These are phyloP conservation scores for Mesorhabditis belari DNA, from an alignment of 2,888 invertebrate genomes.

Conservation along the genomic window DNA sequence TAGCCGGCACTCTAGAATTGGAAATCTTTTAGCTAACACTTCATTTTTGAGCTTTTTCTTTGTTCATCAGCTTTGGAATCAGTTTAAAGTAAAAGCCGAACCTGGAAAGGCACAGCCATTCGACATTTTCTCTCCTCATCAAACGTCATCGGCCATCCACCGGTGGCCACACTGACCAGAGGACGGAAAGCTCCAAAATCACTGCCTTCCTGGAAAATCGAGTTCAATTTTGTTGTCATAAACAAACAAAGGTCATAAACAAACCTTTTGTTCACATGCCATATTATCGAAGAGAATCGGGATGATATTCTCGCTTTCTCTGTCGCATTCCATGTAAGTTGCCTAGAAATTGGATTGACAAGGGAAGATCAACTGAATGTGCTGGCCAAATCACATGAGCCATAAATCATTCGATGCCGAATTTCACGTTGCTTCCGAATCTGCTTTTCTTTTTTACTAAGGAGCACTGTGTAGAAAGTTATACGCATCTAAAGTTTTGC, in stretches of 20 bases:
- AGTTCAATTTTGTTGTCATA: background rate
- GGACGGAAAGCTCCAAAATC: conserved; percentile 37
- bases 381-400: too few species aligned
- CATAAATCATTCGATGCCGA: too few species aligned
- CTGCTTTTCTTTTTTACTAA: too few species aligned
- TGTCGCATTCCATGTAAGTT: background rate
- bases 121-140: conserved; percentile 37
- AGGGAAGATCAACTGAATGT: too few species aligned
- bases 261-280: background rate
- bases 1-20: too few species aligned
- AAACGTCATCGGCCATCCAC: conserved; percentile 38
- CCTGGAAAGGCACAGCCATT: conserved; percentile 41
- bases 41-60: too few species aligned
- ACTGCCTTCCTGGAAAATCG: background rate
- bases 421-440: too few species aligned
- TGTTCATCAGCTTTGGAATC: too few species aligned
- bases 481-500: too few species aligned
- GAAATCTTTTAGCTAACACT: too few species aligned
- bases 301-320: conserved; percentile 26
- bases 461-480: too few species aligned
- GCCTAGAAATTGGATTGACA: background rate
- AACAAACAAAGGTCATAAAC: background rate
- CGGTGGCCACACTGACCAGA: conserved; percentile 25
- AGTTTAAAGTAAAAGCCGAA: too few species aligned
- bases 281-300: conserved; percentile 26